These are phyloP conservation scores for Aselliscus stoliczkanus DNA, from an alignment of 2,797 vertebrate species.

Conservation along the genomic window DNA sequence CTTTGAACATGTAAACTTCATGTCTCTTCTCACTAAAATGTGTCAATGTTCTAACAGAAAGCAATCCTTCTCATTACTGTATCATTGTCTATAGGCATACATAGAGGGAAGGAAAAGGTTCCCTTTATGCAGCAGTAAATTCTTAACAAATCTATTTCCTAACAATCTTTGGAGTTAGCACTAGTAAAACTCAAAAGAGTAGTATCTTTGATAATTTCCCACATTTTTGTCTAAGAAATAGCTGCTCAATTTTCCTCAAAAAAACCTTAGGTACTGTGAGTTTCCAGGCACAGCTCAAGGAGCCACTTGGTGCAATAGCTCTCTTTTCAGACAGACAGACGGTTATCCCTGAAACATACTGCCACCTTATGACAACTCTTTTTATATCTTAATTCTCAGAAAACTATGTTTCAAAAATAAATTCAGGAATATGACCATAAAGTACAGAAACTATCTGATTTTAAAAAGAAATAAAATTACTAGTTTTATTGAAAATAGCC, in stretches of 20 bases:
- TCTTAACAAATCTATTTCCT: not conserved
- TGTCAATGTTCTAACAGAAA: not conserved
- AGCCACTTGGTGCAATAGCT: not conserved
- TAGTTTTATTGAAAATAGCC: not conserved
- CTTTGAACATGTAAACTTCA: not conserved
- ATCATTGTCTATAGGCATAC: not conserved
- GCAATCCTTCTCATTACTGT: not conserved
- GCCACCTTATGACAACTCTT: slow-evolving; percentile 71
- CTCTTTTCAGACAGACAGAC: not conserved
- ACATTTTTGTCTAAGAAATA: not conserved
- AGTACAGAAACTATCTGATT: not conserved
- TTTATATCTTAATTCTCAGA: slow-evolving; percentile 58
- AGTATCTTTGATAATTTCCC: not conserved
- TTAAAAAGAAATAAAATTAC: not conserved
- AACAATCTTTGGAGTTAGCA: not conserved
- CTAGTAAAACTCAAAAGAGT: not conserved
- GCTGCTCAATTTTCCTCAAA: slow-evolving; percentile 26
- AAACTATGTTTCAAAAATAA: slow-evolving; percentile 15
- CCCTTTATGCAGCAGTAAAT: not conserved
- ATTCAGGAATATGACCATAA: not conserved
- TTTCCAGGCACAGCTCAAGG: not conserved
- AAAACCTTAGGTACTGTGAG: not conserved
- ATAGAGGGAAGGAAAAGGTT: not conserved
- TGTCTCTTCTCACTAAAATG: not conserved
- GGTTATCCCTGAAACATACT: slow-evolving; percentile 54